phyloP scores from a whole-genome alignment of 2,888 invertebrate genomes.

The Clistopyga incitator region DNA sequence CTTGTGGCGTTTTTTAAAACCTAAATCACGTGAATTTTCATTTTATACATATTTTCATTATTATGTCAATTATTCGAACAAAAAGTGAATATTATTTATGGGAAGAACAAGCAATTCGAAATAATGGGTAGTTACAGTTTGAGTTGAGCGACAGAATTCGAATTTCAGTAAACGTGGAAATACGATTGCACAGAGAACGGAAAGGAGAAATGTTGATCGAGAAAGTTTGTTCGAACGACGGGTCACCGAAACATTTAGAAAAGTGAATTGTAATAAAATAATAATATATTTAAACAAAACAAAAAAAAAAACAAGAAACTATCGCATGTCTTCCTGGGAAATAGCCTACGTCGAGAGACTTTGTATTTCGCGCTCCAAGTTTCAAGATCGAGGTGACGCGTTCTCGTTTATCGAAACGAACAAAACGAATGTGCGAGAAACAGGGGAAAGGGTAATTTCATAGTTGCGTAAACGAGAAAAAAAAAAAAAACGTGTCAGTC shows the following conservation, averaged over 20 bases:
- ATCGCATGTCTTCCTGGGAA: conserved; percentile 78
- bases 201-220: neutral
- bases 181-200: neutral
- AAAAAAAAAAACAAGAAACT: conserved; percentile 73
- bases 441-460: conserved; percentile 2
- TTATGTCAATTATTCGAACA: no score
- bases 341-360: conserved; percentile 73
- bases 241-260: conserved; percentile 46
- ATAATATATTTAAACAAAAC: conserved; percentile 57
- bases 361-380: conserved; percentile 68
- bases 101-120: no score
- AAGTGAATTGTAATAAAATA: conserved; percentile 39
- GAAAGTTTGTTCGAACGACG: conserved; percentile 27
- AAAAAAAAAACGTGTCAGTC: neutral
- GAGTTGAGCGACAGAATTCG: neutral
- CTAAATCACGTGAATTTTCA: no score
- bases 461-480: neutral
- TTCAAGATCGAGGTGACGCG: conserved; percentile 59
- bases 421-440: neutral
- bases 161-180: neutral
- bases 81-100: no score
- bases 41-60: no score
- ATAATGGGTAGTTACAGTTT: neutral
- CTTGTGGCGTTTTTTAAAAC: no score
- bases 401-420: conserved; percentile 13